Evolutionary conservation across 2,888 invertebrate species (phyloP).

Genomic region (Nysson spinosus): DNA sequence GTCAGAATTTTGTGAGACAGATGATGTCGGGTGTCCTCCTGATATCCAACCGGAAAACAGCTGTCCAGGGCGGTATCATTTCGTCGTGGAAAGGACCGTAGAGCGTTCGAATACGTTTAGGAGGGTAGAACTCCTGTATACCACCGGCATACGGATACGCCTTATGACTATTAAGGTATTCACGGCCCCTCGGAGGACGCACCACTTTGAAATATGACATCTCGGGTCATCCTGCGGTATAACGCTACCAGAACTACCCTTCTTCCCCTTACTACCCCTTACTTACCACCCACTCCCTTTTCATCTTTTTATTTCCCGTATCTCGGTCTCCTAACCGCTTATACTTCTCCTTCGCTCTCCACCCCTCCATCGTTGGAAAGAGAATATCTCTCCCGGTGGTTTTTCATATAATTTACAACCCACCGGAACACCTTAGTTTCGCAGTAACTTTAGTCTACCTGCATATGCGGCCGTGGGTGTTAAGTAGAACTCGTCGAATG

Average conservation of each 20-base stretch:
- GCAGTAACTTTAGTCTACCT: conserved; percentile 52
- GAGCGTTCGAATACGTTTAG: conserved; percentile 46
- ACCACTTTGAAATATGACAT: conserved; percentile 72
- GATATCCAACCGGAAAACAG: conserved; percentile 40
- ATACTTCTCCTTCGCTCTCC: conserved; percentile 3
- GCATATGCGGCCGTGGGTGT: too few relatives aligned
- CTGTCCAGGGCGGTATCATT: conserved; percentile 49
- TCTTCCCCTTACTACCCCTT: conserved; percentile 21
- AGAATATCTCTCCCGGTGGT: conserved; percentile 39
- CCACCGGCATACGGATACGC: conserved; percentile 53
- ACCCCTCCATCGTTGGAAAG: too few relatives aligned
- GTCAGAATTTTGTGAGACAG: conserved; percentile 22
- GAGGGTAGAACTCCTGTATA: conserved; percentile 43
- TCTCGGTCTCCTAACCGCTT: conserved; percentile 25
- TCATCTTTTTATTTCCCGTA: conserved; percentile 39
- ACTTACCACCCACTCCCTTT: conserved; percentile 24
- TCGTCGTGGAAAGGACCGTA: conserved; percentile 11
- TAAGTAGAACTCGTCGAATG: too few relatives aligned
- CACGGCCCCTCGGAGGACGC: conserved; percentile 72
- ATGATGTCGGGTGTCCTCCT: conserved; percentile 15
- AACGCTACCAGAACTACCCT: conserved; percentile 26
- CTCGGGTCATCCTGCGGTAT: conserved; percentile 52
- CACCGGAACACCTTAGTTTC: conserved; percentile 46
- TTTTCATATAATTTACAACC: conserved; percentile 71
- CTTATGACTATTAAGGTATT: conserved; percentile 75